Evolutionary conservation across 2,888 invertebrate species (phyloP).

Genomic region (Agonopterix subpropinquella): DNA sequence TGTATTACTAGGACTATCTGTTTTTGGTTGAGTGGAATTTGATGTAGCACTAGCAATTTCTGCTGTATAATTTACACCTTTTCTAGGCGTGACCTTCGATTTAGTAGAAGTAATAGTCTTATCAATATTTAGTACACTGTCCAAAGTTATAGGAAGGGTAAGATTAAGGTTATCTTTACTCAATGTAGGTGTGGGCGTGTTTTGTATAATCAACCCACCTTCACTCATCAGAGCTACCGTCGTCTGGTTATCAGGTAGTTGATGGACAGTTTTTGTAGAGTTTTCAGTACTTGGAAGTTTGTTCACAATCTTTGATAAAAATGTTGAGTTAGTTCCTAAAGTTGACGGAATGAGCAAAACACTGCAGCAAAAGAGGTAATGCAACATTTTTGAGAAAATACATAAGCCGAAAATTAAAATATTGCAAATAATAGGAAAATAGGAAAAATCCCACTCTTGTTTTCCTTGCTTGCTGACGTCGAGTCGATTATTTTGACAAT

Average conservation of each 20-base stretch:
- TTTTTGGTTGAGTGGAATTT: background rate
- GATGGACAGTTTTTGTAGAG: background rate
- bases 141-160: conserved; percentile 25
- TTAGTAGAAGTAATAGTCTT: conserved; percentile 22
- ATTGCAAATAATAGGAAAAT: background rate
- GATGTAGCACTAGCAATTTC: conserved; percentile 1
- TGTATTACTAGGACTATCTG: background rate
- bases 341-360: conserved; percentile 26
- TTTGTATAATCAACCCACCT: conserved; percentile 40
- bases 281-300: background rate
- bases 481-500: background rate
- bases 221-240: conserved; percentile 37
- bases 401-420: conserved; percentile 4
- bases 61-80: conserved; percentile 29
- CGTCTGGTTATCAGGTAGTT: conserved; percentile 16
- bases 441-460: background rate
- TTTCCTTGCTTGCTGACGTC: background rate
- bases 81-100: conserved; percentile 27
- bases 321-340: conserved; percentile 1
- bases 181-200: conserved; percentile 25
- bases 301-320: background rate
- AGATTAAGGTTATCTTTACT: conserved; percentile 29
- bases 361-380: conserved; percentile 23
- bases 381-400: conserved; percentile 24
- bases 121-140: conserved; percentile 34